Evolutionary conservation across 2,797 vertebrate species (phyloP).

Genomic region (Alcedo quadribrachys): DNA sequence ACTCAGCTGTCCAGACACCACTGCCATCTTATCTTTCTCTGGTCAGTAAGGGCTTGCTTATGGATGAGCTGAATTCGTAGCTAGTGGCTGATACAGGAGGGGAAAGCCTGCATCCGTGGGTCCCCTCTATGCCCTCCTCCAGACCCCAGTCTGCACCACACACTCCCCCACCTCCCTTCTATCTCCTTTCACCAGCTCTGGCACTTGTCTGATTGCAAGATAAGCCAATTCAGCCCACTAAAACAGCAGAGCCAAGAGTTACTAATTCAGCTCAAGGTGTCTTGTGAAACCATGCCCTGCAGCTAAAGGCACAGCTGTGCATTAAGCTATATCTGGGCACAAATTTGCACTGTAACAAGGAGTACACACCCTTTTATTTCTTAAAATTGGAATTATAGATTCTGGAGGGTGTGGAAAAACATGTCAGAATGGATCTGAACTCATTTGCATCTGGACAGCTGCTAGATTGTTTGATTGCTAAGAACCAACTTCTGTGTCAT

Average conservation of each 20-base stretch:
- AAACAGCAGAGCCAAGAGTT: not conserved
- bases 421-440: not conserved
- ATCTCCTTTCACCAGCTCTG: not conserved
- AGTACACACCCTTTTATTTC: not conserved
- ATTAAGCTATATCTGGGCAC: not conserved
- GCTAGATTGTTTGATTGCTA: not conserved
- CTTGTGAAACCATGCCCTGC: not conserved
- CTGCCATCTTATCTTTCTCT: not conserved
- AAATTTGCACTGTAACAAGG: not conserved
- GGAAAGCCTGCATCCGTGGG: rapidly evolving
- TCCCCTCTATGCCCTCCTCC: not conserved
- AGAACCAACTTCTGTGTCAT: not conserved
- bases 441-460: not conserved
- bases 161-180: not conserved
- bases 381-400: not conserved
- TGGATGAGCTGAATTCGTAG: not conserved
- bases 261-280: not conserved
- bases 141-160: not conserved
- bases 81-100: not conserved
- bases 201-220: not conserved
- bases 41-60: not conserved
- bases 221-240: not conserved
- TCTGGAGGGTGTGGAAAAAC: not conserved
- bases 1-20: not conserved
- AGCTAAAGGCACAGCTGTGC: not conserved